Evolutionary conservation across 2,888 invertebrate species (phyloP).

Genomic region (Onthophagus sagittarius): DNA sequence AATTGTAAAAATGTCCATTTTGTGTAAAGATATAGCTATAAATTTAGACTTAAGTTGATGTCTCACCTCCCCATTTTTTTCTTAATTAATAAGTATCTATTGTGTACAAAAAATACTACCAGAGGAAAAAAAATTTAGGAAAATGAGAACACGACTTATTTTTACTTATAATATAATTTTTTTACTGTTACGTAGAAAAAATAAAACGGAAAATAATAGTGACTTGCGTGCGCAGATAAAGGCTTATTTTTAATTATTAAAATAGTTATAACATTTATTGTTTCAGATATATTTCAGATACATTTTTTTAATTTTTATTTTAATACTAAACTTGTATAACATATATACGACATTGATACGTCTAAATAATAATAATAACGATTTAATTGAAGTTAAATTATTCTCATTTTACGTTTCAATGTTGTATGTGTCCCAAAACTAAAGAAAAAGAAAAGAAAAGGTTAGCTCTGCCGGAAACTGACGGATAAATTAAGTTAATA

Average conservation of each 20-base stretch:
- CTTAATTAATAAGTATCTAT: constrained; percentile 30
- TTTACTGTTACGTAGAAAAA: constrained; percentile 20
- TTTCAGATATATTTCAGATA: constrained; percentile 17
- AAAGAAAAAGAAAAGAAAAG: constrained; percentile 17
- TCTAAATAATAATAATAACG: constrained; percentile 19
- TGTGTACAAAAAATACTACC: constrained; percentile 22
- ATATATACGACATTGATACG: constrained; percentile 23
- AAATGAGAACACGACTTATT: constrained; percentile 21
- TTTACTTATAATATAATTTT: constrained; percentile 19
- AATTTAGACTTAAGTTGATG: constrained; percentile 48
- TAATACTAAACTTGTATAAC: constrained; percentile 19
- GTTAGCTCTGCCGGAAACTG: constrained; percentile 24
- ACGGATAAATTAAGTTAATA: constrained; percentile 23
- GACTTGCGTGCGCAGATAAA: constrained; percentile 26
- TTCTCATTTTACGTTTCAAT: constrained; percentile 13
- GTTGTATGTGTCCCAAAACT: constrained; percentile 21
- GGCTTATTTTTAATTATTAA: constrained; percentile 23
- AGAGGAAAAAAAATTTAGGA: constrained; percentile 10
- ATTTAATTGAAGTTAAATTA: neutral
- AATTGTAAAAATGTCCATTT: constrained; percentile 52
- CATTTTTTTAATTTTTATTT: constrained; percentile 24
- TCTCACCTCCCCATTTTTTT: constrained; percentile 42
- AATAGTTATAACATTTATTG: constrained; percentile 24
- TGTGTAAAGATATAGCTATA: constrained; percentile 50
- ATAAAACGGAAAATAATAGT: neutral